These are phyloP conservation scores for Numida meleagris DNA, from an alignment of 2,113 vertebrate species.

Conservation along the genomic window DNA sequence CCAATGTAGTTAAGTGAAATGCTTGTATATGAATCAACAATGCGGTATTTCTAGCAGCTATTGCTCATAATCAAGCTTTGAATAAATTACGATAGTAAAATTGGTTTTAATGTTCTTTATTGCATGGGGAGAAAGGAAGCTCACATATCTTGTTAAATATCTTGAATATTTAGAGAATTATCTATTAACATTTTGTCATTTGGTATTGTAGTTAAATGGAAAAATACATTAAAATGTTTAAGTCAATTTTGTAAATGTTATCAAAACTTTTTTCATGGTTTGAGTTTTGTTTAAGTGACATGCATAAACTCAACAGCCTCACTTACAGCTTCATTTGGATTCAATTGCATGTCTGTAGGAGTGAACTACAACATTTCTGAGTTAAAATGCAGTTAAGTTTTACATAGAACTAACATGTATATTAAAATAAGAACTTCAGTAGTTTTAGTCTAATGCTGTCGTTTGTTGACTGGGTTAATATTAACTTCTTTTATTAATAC, in stretches of 20 bases:
- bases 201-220: conserved; percentile 44
- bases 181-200: conserved; percentile 54
- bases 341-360: conserved; percentile 7
- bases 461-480: conserved; percentile 17
- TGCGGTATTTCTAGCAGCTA: conserved; percentile 67
- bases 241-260: conserved; percentile 63
- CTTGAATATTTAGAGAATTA: conserved; percentile 58
- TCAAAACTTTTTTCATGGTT: conserved; percentile 45
- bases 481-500: conserved; percentile 28
- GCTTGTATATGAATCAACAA: conserved; percentile 79
- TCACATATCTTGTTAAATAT: conserved; percentile 67
- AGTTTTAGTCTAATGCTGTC: conserved; percentile 17
- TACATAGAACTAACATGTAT: background rate
- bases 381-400: conserved; percentile 23
- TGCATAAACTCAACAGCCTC: background rate
- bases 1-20: conserved; percentile 79
- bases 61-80: conserved; percentile 77
- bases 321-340: conserved; percentile 4
- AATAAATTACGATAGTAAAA: conserved; percentile 75
- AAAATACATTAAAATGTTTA: conserved; percentile 55
- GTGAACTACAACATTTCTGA: conserved; percentile 31
- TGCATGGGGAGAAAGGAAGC: conserved; percentile 58
- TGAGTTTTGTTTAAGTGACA: conserved; percentile 25
- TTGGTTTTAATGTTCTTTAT: conserved; percentile 74
- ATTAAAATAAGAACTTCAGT: conserved; percentile 22